Base-by-base conservation (phyloP, 2,797 vertebrate genomes). In the Chaunax sp. region DNA sequence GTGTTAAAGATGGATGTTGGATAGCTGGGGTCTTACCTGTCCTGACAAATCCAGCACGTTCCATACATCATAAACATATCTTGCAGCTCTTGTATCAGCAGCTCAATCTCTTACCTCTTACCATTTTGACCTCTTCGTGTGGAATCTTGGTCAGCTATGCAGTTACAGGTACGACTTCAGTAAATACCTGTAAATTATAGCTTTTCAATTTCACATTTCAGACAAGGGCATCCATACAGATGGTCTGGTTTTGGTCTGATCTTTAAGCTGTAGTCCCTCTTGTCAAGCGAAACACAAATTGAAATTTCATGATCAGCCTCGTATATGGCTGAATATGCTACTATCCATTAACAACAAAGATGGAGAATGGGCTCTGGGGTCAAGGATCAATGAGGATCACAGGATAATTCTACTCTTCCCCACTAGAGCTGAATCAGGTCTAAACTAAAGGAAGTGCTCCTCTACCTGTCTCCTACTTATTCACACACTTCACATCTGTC, bases 271-370 rank as follows among this genome's bases (percentile, higher is more conserved):
- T 18, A 8, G 16, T 26, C 16, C 20, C 8, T 9, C 23, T 10
- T 28, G n/a, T 74, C 53, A 71, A 58, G n/a, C 22, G 44, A 59
- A 67, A 28, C 30, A 38, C 55, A 61, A 66, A 2, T 11, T 37
- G 12, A 41, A 1, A 56, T 62, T 10, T 54, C 9, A 38, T 47
- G 41, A 56, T 64, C 43, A 16, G 37, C 53, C 37, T 40, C 49
- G 16, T 64, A 22, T 45, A 73, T 80, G 49, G 16, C 50, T 57
- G 15, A 40, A 51, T 51, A 43, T 68, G n/a, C 52, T 69, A 38
- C 47, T 7, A 1, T 78, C 78, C n/a, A 26, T 84, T 77, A 80
- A 40, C 80, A 80, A 78, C 75, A 33, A 45, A 69, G 54, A 76
- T 65, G 44, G 78, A 53, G 45, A 81, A 64, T 60, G 62, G 1